phyloP scores from a whole-genome alignment of 2,797 vertebrate genomes.

The Halcyon smyrnensis region DNA sequence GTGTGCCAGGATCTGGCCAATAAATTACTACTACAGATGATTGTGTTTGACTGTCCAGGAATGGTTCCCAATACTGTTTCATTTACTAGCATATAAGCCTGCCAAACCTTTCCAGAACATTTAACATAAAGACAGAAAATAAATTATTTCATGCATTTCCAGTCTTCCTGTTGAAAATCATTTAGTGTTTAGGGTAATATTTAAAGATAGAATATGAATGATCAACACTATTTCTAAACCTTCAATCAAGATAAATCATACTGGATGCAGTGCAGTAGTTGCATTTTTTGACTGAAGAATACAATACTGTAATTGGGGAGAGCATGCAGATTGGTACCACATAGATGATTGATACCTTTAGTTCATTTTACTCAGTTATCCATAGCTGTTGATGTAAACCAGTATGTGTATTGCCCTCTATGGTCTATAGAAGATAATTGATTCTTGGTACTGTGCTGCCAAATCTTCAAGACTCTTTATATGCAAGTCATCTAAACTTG shows the following conservation, averaged over 20 bases:
- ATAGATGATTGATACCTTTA: background rate
- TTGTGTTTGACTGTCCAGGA: background rate
- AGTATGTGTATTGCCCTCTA: background rate
- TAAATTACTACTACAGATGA: background rate
- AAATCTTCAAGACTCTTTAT: background rate
- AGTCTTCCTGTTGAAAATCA: background rate
- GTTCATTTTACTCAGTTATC: background rate
- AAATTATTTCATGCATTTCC: background rate
- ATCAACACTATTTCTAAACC: background rate
- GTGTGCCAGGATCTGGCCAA: background rate
- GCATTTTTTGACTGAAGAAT: background rate
- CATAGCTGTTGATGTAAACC: background rate
- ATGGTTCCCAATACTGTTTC: background rate
- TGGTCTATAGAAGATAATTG: background rate
- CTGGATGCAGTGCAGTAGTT: background rate
- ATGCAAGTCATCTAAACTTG: background rate
- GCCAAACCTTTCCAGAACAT: background rate
- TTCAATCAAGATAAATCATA: background rate
- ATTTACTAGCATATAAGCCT: background rate
- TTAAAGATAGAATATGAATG: background rate
- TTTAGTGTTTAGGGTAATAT: background rate
- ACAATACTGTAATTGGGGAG: background rate
- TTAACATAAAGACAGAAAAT: background rate
- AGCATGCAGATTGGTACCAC: background rate
- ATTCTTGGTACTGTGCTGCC: background rate